Conservation (phyloP, 1,140 invertebrate genomes). For the Musca vetustissima region DNA sequence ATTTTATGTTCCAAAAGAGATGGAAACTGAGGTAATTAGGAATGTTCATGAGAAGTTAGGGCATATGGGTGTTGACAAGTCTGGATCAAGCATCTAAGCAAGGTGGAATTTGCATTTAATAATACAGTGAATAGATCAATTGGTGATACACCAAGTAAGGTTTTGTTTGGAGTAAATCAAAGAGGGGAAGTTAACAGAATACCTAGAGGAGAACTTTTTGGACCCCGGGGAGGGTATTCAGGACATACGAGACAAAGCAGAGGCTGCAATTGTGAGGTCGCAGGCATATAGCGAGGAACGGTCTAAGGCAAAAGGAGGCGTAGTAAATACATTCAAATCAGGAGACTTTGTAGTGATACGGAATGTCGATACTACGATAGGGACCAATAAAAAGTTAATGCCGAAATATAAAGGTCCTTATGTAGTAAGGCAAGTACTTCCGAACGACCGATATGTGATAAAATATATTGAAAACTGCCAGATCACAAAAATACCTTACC, state of each 20-base stretch:
- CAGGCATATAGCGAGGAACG: not conserved
- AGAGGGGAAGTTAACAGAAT: no score
- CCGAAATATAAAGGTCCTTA: constrained; percentile 1
- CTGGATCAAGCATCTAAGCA: not conserved
- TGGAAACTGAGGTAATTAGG: not conserved
- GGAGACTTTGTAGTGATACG: not conserved
- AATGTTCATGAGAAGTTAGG: not conserved
- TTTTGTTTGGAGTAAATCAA: not conserved
- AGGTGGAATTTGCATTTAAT: no score
- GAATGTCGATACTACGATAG: not conserved
- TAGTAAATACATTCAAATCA: not conserved
- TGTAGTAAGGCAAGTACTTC: not conserved
- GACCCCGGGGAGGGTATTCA: no score
- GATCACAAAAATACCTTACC: not conserved
- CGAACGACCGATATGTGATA: not conserved
- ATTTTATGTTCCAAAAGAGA: not conserved
- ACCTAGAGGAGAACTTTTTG: no score
- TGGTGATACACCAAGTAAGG: not conserved
- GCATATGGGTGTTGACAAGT: not conserved
- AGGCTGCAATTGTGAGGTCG: not conserved
- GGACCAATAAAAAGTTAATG: not conserved
- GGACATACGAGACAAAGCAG: no score
- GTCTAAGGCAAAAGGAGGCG: not conserved
- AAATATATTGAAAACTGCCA: not conserved
- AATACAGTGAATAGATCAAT: not conserved